phyloP scores from a whole-genome alignment of 2,888 invertebrate genomes.

The Oscheius sp. region DNA sequence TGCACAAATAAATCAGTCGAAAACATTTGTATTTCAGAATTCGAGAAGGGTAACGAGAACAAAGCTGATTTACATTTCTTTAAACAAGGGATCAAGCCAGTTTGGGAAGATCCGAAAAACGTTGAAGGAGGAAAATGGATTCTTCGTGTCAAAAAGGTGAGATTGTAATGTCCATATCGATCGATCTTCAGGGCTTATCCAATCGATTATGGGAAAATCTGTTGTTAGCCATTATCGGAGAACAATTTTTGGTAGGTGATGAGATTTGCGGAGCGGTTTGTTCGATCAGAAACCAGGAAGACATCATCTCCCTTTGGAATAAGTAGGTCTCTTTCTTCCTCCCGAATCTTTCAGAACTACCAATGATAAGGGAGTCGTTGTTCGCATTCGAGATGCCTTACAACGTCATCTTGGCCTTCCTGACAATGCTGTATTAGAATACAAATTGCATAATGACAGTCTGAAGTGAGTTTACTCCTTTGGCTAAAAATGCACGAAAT shows the following conservation, averaged over 20 bases:
- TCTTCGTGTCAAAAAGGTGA: constrained; percentile 82
- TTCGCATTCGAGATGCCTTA: constrained; percentile 91
- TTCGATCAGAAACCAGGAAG: constrained; percentile 87
- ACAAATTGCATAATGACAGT: constrained; percentile 78
- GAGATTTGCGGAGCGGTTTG: constrained; percentile 98
- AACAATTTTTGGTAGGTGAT: constrained; percentile 75
- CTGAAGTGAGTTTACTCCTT: constrained; percentile 77
- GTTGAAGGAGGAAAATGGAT: constrained; percentile 98
- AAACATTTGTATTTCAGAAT: constrained; percentile 27
- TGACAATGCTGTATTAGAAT: constrained; percentile 89
- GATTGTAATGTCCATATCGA: neutral
- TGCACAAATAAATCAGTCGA: neutral
- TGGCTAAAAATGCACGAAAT: constrained; percentile 7
- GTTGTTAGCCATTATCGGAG: constrained; percentile 93
- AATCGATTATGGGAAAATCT: constrained; percentile 98
- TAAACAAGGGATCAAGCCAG: constrained; percentile 96
- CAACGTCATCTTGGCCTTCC: constrained; percentile 94
- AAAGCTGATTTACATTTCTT: constrained; percentile 94
- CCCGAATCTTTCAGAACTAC: constrained; percentile 78
- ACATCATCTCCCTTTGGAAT: constrained; percentile 63
- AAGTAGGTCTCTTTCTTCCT: constrained; percentile 27
- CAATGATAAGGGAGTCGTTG: constrained; percentile 85
- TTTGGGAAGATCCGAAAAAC: constrained; percentile 99
- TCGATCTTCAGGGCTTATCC: constrained; percentile 80
- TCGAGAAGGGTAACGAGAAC: constrained; percentile 79